A percentile compares a stretch with the other conserved stretches of the same genome.
phyloP scores from a whole-genome alignment of 2,797 vertebrate genomes.

The Lepilemur septentrionalis region DNA sequence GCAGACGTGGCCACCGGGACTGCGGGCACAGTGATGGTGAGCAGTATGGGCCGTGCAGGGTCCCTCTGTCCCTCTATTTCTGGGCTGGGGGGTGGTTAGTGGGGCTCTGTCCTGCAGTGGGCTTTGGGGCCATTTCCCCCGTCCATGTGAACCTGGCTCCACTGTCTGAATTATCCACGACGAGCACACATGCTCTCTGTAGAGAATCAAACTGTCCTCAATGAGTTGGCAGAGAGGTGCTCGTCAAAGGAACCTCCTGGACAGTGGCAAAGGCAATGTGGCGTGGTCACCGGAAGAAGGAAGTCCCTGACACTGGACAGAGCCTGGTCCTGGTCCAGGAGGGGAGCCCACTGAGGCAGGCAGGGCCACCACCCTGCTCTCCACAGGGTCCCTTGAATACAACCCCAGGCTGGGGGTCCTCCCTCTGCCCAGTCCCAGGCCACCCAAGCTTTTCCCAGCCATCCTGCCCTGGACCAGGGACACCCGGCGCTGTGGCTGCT shows the following conservation, averaged over 20 bases:
- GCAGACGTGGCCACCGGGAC: fast-evolving
- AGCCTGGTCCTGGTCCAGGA: neutral
- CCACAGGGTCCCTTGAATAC: neutral
- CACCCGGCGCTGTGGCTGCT: fast-evolving
- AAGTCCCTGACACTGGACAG: fast-evolving
- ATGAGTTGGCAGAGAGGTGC: neutral
- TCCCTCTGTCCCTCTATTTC: fast-evolving
- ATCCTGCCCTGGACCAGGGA: neutral
- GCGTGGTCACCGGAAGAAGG: fast-evolving
- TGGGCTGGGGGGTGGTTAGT: fast-evolving
- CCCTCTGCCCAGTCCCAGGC: neutral
- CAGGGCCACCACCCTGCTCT: no score
- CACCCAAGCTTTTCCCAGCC: neutral
- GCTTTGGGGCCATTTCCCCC: fast-evolving
- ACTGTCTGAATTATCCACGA: fast-evolving
- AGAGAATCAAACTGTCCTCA: no score
- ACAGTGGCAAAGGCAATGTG: neutral
- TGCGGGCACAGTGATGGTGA: fast-evolving
- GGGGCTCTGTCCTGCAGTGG: neutral
- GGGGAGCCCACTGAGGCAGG: neutral
- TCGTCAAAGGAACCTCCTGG: neutral
- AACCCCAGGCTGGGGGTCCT: neutral
- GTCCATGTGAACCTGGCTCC: fast-evolving
- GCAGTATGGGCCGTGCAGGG: fast-evolving
- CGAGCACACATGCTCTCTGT: fast-evolving